Evolutionary conservation across 1,140 invertebrate species (phyloP).

Genomic region (Cotesia glomerata): DNA sequence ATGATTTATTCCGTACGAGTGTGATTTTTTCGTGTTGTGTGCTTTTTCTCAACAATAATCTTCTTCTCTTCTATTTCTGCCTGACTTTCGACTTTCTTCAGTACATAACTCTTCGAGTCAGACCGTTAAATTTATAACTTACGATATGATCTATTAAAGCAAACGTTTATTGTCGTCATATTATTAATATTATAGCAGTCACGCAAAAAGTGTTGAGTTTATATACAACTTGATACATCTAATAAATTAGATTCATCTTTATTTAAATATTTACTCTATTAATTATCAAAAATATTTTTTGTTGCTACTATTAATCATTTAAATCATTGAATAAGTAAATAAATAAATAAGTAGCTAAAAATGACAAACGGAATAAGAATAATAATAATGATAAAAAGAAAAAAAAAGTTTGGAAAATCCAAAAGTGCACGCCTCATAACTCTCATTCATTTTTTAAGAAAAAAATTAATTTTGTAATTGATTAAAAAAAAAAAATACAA

Average conservation of each 20-base stretch:
- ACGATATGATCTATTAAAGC: not conserved
- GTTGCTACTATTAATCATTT: not conserved
- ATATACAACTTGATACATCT: too few species aligned
- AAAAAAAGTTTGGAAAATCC: too few species aligned
- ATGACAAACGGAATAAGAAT: not conserved
- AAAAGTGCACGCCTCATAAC: too few species aligned
- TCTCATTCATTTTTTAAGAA: too few species aligned
- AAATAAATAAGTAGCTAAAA: too few species aligned
- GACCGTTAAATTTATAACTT: not conserved
- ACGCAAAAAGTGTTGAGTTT: too few species aligned
- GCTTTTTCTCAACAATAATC: conserved; percentile 19
- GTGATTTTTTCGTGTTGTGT: conserved; percentile 26
- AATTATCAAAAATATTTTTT: not conserved
- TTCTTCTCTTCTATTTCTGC: conserved; percentile 5
- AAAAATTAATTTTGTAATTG: too few species aligned
- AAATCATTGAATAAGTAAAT: not conserved
- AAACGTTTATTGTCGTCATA: not conserved
- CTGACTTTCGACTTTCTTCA: conserved; percentile 8
- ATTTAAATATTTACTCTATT: not conserved
- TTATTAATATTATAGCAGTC: too few species aligned
- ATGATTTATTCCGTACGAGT: conserved; percentile 37
- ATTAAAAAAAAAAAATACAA: too few species aligned
- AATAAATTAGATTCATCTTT: not conserved
- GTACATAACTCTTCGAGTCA: conserved; percentile 8
- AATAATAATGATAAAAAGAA: not conserved